Conservation (phyloP, 2,797 vertebrate genomes). For the Crenichthys baileyi region DNA sequence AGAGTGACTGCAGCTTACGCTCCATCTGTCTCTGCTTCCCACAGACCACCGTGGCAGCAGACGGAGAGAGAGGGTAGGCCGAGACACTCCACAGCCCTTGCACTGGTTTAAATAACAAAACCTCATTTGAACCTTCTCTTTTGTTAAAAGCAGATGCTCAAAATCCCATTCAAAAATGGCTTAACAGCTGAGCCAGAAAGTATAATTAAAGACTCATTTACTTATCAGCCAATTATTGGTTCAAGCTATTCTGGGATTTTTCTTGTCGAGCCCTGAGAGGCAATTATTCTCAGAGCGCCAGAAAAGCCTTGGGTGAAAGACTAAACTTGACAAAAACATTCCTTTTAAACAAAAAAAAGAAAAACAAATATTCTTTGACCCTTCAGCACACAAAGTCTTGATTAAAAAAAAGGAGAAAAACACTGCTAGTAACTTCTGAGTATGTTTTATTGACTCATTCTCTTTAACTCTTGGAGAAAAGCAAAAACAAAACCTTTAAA, state of each 20-base stretch:
- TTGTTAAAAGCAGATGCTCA: slow-evolving; percentile 34
- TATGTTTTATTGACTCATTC: slow-evolving; percentile 62
- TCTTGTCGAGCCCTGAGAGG: slow-evolving; percentile 16
- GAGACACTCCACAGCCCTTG: slow-evolving; percentile 42
- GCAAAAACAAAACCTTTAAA: slow-evolving; percentile 41
- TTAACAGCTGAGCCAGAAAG: background rate
- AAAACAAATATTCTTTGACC: background rate
- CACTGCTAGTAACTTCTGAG: slow-evolving; percentile 22
- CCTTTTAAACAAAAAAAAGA: slow-evolving; percentile 2
- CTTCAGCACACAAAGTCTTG: background rate
- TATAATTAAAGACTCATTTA: slow-evolving; percentile 49
- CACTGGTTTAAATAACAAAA: slow-evolving; percentile 62
- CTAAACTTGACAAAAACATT: background rate
- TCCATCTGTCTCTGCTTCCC: slow-evolving; percentile 66
- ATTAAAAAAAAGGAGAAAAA: background rate
- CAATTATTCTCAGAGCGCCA: slow-evolving; percentile 39
- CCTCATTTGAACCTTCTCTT: slow-evolving; percentile 33
- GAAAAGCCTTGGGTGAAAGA: slow-evolving; percentile 3
- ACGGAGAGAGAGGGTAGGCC: slow-evolving; percentile 29
- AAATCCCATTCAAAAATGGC: slow-evolving; percentile 10
- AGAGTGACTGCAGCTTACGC: slow-evolving; percentile 38
- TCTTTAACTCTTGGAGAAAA: slow-evolving; percentile 49
- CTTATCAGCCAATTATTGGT: slow-evolving; percentile 47
- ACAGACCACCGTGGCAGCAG: slow-evolving; percentile 46
- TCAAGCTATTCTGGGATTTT: slow-evolving; percentile 27